Evolutionary conservation across 1,140 invertebrate genomes (phyloP), one percentile per base, ranked within the genome.

Genomic region (Aphelenchoides besseyi): DNA sequence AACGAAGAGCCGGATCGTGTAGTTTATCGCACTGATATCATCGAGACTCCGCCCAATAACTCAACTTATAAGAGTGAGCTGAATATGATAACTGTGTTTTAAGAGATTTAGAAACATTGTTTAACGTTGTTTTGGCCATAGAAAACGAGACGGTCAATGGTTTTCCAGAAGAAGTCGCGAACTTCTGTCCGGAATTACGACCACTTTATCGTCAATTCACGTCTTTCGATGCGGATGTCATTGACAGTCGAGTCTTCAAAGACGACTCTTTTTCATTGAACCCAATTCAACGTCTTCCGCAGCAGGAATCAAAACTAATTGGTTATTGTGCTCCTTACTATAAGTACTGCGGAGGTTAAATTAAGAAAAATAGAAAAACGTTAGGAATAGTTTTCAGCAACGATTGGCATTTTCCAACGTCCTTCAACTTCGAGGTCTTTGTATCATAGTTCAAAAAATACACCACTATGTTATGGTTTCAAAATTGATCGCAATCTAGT

Each of bases 221-320:
- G 12, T 23, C 41, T 12, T 23, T 48, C 41, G 41, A 12, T 48
- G 41, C 41, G 41, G 23, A 12, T 12, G 23, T 23, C 12, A 12
- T 23, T 23, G 41, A 48, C 41, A 12, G 12, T 23, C 41, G 41
- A 12, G 12, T 48, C 41, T 48, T 48, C 41, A 48, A 48, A 23
- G 41, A 48, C 41, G 41, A 48, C 41, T n/a, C n/a, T 48, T 48
- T 23, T 48, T 48, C 41, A 48, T 48, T 48, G 12, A 48, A 48
- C 41, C 41, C 41, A 23, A 12, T 48, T 48, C 41, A 12, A 48
- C 41, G 41, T 23, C n/a, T n/a, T n/a, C n/a, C n/a, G 41, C 41
- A 23, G 41, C 12, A 48, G 41, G 41, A 48, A 48, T 48, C 41
- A 23, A 48, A 48, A 23, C 41, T 48, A 23, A 23, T 48, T 23